phyloP scores from a whole-genome alignment of 2,797 vertebrate genomes.

The Argya squamiceps region DNA sequence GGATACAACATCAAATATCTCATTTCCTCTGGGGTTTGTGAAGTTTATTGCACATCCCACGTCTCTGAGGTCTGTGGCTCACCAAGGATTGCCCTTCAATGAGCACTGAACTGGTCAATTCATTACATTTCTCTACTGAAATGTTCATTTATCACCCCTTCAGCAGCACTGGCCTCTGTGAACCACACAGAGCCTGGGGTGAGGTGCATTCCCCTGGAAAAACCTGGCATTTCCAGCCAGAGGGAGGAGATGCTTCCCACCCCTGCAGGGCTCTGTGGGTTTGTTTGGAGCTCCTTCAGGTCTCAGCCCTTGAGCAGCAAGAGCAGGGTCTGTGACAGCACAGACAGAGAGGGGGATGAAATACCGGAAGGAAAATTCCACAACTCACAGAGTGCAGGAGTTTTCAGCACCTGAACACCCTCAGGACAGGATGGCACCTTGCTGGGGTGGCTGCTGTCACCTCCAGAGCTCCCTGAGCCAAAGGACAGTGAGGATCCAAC shows the following conservation, averaged over 20 bases:
- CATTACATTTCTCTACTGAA: not conserved
- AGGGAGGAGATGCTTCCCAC: not conserved
- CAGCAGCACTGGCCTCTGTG: not conserved
- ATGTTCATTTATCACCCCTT: fast-evolving
- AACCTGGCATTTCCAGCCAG: not conserved
- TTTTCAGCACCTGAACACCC: not conserved
- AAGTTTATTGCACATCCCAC: fast-evolving
- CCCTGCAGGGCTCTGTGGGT: fast-evolving
- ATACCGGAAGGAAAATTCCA: not conserved
- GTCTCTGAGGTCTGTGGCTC: not conserved
- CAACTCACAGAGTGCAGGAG: not conserved
- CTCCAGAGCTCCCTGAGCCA: not conserved
- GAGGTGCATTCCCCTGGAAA: not conserved
- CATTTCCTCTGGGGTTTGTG: not conserved
- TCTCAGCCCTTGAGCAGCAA: fast-evolving
- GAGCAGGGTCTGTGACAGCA: fast-evolving
- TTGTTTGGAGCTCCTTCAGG: not conserved
- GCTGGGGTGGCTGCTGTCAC: not conserved
- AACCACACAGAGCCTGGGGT: not conserved
- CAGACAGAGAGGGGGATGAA: fast-evolving
- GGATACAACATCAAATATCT: not conserved
- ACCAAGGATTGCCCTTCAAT: not conserved
- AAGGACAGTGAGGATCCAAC: not conserved
- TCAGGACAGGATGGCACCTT: not conserved
- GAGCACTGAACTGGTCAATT: fast-evolving